A percentile compares a stretch with the other conserved stretches of the same genome.
Evolutionary conservation across 2,113 vertebrate genomes (phyloP).

Genomic region (Struthio camelus): DNA sequence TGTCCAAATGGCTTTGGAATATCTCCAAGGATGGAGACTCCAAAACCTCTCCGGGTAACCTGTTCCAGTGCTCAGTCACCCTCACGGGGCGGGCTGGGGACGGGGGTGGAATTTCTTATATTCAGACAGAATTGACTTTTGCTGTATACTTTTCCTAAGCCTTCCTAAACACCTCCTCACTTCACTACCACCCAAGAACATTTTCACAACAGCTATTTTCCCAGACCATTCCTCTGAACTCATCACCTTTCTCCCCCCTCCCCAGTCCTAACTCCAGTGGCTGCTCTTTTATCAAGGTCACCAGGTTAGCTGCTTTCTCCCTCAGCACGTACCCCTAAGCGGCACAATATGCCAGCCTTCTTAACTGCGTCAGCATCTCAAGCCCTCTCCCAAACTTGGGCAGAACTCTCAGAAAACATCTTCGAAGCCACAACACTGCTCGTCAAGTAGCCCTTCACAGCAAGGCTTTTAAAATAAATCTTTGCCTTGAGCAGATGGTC

Average conservation of each 20-base stretch:
- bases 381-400: background rate
- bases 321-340: background rate
- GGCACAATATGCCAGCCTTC: background rate
- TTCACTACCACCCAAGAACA: background rate
- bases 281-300: background rate
- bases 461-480: background rate
- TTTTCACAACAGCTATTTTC: background rate
- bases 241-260: background rate
- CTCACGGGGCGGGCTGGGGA: too few species aligned
- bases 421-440: background rate
- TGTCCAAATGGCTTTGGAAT: too few species aligned
- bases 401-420: background rate
- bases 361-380: background rate
- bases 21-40: too few species aligned
- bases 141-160: background rate
- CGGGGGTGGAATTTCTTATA: too few species aligned
- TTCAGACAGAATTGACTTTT: background rate
- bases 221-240: background rate
- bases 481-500: background rate
- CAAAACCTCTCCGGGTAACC: too few species aligned
- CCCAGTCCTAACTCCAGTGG: background rate
- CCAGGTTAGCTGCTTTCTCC: background rate
- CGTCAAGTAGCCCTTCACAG: fast-evolving
- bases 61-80: too few species aligned
- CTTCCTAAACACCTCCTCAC: background rate